Conservation (phyloP, 2,888 invertebrate species). For the Morpho achilles region DNA sequence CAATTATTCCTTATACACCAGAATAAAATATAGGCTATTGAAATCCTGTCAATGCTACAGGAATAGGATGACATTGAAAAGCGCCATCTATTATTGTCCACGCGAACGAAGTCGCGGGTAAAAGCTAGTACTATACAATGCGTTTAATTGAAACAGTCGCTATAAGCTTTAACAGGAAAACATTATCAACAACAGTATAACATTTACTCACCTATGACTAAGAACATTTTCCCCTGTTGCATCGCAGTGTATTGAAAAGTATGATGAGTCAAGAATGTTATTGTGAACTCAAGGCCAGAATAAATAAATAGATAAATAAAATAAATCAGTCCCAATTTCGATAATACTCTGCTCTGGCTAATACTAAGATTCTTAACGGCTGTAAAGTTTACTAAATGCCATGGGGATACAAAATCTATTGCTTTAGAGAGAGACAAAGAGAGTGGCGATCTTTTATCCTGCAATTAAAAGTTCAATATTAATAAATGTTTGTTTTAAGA, state of each 20-base stretch:
- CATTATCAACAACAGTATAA: too few relatives aligned
- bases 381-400: conserved; percentile 77
- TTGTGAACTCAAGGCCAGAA: conserved; percentile 97
- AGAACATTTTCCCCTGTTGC: conserved; percentile 99
- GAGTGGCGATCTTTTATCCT: conserved; percentile 85
- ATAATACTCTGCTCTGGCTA: conserved; percentile 82
- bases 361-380: conserved; percentile 82
- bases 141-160: not conserved
- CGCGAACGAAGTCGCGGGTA: too few relatives aligned
- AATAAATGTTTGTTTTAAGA: too few relatives aligned
- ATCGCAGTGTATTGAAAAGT: conserved; percentile 94
- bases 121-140: not conserved
- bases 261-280: conserved; percentile 97
- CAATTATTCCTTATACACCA: too few relatives aligned
- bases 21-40: too few relatives aligned
- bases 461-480: conserved; percentile 39
- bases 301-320: conserved; percentile 96
- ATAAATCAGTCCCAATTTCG: conserved; percentile 86
- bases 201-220: conserved; percentile 86
- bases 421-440: conserved; percentile 83
- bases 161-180: too few relatives aligned
- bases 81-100: too few relatives aligned
- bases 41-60: too few relatives aligned
- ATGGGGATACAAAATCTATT: conserved; percentile 68
- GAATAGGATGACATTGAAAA: too few relatives aligned